Base-by-base conservation (phyloP, 1,140 invertebrate species). In the Hesperophylax magnus region DNA sequence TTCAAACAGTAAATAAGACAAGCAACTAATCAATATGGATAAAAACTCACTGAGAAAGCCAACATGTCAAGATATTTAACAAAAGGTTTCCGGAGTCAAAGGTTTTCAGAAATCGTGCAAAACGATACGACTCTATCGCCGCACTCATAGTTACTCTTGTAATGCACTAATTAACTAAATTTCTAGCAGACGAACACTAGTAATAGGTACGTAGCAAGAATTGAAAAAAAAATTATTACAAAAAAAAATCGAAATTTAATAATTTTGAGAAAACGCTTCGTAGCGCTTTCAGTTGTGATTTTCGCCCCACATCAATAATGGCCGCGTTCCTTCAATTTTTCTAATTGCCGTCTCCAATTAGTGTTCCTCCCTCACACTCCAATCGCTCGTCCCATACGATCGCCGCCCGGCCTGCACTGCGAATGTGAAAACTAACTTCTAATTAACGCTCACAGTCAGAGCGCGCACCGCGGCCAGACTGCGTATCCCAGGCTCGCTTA, bases 291-390 rank as follows among this genome's bases (percentile, higher is more conserved):
- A 52, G 2, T 52, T 52, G 58, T n/a, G 31, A 18, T 18, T 34
- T 27, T 18, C 58, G 54, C 20, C 15, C 63, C 58, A 53, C 27
- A 76, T 77, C 81, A 82, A 82, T 82, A 78, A 76, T 54, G 81
- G 72, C 72, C 77, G 65, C 71, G 77, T 79, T 82, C 77, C 80
- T 79, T 82, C 81, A 79, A 82, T 75, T 82, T 78, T 82, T 82
- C 77, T 82, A 82, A 82, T 82, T 82, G 77, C 81, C 77, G 61
- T 71, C 69, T 54, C 81, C 78, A 82, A 82, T 82, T 82, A 78
- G 77, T 71, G 58, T 47, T 17, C 31, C 56, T 27, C 74, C 34
- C 52, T 77, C 54, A 77, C 81, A 71, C 79, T 77, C 81, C 39
- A 24, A 79, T 58, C 81, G 72, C 78, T 60, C 71, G 74, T 34